Evolutionary conservation across 2,113 vertebrate species (phyloP), one percentile per base, ranked within the genome.

Genomic region (Hippocampus barbouri): DNA sequence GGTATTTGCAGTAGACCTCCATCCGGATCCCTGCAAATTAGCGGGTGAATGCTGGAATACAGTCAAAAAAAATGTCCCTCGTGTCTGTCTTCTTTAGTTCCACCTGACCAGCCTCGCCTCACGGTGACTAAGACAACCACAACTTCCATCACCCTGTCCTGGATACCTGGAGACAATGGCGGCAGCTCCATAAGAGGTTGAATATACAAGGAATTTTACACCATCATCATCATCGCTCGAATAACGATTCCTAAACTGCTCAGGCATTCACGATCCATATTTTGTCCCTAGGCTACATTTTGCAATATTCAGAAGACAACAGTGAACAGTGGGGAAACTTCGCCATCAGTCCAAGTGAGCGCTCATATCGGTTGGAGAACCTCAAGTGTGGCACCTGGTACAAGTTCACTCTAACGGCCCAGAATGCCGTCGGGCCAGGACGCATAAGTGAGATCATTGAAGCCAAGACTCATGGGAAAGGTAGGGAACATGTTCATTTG

Each of bases 361-460:
- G 96, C 1, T 95, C 94, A 1, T 98, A 98, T 77, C 93, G 96
- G 16, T 83, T 99, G 78, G 97, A 98, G 72, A 98, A 93, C 16
- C 84, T 99, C 57, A 98, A 97, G 56, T 99, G 97, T 30, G 97
- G 97, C 41, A 98, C 97, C 0, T 99, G 97, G 97, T 99, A 99
- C 79, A 99, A 99, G 82, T 99, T 99, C 83, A 99, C 97, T 0
- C 89, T 99, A 15, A 98, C 97, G 0, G 97, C 97, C 62, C 97
- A 98, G 85, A 99, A 99, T 1, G 97, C 95, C 47, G 97, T 99
- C 47, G 97, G 97, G 0, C 97, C 97, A 0, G 97, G 97, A 0
- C 96, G 96, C 76, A 99, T 99, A 87, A 99, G 97, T 38, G 97
- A 99, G 83, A 99, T 99, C 87, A 99, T 99, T 34, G 97, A 99